A percentile compares a stretch with the other conserved stretches of the same genome.
Conservation (phyloP, 1,140 invertebrate species). For the Calephelis virginiensis region DNA sequence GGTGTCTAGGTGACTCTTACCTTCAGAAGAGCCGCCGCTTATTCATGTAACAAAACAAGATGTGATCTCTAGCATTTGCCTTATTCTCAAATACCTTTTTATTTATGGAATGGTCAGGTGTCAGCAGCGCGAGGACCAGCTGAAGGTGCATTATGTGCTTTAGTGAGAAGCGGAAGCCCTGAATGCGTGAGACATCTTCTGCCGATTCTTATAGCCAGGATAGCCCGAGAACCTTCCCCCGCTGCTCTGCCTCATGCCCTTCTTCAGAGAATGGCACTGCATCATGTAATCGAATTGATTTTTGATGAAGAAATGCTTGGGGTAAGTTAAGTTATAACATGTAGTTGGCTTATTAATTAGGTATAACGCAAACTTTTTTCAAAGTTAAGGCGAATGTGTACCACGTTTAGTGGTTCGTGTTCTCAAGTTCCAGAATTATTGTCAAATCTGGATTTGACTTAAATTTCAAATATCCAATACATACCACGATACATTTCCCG, state of each 20-base stretch:
- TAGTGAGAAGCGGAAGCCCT: slow-evolving; percentile 50
- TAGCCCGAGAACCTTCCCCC: slow-evolving; percentile 50
- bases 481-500: too few relatives aligned
- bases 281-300: slow-evolving; percentile 57
- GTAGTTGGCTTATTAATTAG: too few relatives aligned
- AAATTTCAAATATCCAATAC: too few relatives aligned
- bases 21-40: too few relatives aligned
- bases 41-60: too few relatives aligned
- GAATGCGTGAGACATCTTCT: slow-evolving; percentile 51
- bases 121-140: slow-evolving; percentile 58
- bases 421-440: too few relatives aligned
- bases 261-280: slow-evolving; percentile 55
- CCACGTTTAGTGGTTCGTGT: too few relatives aligned
- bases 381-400: too few relatives aligned
- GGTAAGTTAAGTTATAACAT: slow-evolving; percentile 34
- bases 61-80: too few relatives aligned
- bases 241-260: slow-evolving; percentile 60
- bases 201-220: slow-evolving; percentile 48
- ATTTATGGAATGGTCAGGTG: slow-evolving; percentile 39
- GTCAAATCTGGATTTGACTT: too few relatives aligned
- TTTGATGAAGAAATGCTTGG: slow-evolving; percentile 58
- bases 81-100: neutral
- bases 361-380: too few relatives aligned
- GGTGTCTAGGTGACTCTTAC: too few relatives aligned
- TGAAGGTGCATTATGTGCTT: slow-evolving; percentile 62